Evolutionary conservation across 2,797 vertebrate species (phyloP), one percentile per base, ranked within the genome.

Genomic region (Otus scops): DNA sequence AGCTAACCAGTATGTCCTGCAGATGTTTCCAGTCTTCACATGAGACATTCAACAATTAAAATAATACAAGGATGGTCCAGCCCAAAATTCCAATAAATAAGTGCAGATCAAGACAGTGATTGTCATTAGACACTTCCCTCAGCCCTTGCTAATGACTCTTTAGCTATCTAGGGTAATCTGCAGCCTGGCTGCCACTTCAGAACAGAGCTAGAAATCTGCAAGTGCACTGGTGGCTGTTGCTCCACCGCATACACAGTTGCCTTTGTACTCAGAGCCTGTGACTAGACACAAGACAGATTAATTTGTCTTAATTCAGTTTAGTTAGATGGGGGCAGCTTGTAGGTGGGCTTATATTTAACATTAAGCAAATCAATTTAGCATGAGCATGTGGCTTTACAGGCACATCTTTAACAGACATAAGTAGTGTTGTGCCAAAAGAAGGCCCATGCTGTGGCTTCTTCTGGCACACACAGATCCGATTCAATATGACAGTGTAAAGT

Each of bases 251-350:
- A 64, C 70, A 80, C 64, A 39, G 64, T 64, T 77, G 86, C 32
- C 68, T 91, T 91, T 92, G 75, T 80, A 56, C 77, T 74, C 10
- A 2, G 19, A 83, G 61, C 13, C 53, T 79, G 71, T 94, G 86
- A 77, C 95, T 77, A 95, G 50, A 80, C 68, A 50, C 81, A 69
- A 68, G 32, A 89, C 81, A 91, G 93, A 88, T 71, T 89, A 89
- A 94, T 92, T 93, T 80, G 41, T 89, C 81, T 77, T 88, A 93
- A 94, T 94, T 85, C 75, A 68, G 41, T 85, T 89, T 60, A 83
- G 51, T 80, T 89, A 79, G 67, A 70, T 51, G 48, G 30, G 59
- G 48, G 71, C 26, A 91, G 87, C 71, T 92, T 85, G 41, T 87
- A 82, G 59, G 63, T 88, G 64, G 41, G 16, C 32, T 93, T 91